Conservation (phyloP, 1,140 invertebrate species). For the Heliconius melpomene region DNA sequence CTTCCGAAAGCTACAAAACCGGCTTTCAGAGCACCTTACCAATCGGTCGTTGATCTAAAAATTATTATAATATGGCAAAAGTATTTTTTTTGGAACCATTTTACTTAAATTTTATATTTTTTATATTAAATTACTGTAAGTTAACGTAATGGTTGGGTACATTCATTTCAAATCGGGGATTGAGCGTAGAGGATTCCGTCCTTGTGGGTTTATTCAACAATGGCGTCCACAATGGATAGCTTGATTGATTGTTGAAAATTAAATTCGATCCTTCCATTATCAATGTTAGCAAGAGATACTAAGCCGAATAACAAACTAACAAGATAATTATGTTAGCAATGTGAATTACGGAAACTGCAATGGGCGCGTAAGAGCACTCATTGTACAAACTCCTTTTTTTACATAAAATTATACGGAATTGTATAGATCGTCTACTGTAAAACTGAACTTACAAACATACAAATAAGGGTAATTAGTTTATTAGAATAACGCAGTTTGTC, state of each 20-base stretch:
- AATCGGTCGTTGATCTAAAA: conserved; percentile 27
- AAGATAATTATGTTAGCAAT: not conserved
- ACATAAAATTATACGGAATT: not conserved
- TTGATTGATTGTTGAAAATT: conserved; percentile 34
- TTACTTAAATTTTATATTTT: not conserved
- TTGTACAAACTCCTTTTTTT: not conserved
- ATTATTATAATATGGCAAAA: conserved; percentile 9
- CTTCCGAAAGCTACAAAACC: conserved; percentile 23
- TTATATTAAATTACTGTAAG: not conserved
- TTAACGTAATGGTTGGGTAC: not conserved
- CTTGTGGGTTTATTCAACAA: conserved; percentile 28
- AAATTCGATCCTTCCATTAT: conserved; percentile 26
- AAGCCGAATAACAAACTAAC: not conserved
- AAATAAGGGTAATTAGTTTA: no score
- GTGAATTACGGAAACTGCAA: not conserved
- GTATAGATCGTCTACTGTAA: no score
- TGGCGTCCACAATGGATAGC: conserved; percentile 25
- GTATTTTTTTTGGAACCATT: not conserved
- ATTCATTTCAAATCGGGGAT: not conserved
- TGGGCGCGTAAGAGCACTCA: no score
- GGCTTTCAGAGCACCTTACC: conserved; percentile 25
- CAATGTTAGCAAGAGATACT: not conserved
- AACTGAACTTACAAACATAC: no score
- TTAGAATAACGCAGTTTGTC: no score
- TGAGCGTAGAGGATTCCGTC: conserved; percentile 14